phyloP scores from a whole-genome alignment of 2,113 vertebrate species.

The Ranitomeya variabilis region DNA sequence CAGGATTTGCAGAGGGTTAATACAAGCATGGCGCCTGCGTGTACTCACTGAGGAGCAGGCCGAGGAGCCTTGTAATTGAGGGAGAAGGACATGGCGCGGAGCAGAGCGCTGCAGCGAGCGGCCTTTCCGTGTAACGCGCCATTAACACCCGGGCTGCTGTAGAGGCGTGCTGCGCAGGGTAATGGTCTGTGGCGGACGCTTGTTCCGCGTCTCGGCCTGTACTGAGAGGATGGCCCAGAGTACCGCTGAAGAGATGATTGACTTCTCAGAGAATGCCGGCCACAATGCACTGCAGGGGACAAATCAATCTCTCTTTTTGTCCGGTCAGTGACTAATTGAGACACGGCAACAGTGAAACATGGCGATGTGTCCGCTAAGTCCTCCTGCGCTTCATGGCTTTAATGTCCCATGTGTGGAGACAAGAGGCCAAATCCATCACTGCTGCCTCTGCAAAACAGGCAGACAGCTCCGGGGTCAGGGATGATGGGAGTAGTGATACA shows the following conservation, averaged over 20 bases:
- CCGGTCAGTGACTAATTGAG: neutral
- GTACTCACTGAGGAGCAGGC: constrained; percentile 8
- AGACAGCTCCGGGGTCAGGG: neutral
- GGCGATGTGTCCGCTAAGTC: neutral
- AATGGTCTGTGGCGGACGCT: constrained; percentile 19
- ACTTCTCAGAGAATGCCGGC: neutral
- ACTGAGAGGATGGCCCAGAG: neutral
- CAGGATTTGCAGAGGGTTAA: neutral
- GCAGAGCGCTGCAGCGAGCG: neutral
- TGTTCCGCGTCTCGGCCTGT: neutral
- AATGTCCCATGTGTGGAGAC: neutral
- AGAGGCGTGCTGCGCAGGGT: constrained; percentile 6
- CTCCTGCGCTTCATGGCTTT: neutral
- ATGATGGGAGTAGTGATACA: too few species aligned
- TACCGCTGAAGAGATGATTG: neutral
- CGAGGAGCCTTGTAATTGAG: constrained; percentile 40
- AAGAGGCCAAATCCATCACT: neutral
- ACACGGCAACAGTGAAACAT: neutral
- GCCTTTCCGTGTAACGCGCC: constrained; percentile 27
- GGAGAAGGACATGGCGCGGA: constrained; percentile 6
- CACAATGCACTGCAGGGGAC: neutral
- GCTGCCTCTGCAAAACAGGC: too few species aligned
- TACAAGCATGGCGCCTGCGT: neutral
- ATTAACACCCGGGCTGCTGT: constrained; percentile 27
- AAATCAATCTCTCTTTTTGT: neutral